Evolutionary conservation across 2,797 vertebrate genomes (phyloP).

Genomic region (Sebastes iracundus): DNA sequence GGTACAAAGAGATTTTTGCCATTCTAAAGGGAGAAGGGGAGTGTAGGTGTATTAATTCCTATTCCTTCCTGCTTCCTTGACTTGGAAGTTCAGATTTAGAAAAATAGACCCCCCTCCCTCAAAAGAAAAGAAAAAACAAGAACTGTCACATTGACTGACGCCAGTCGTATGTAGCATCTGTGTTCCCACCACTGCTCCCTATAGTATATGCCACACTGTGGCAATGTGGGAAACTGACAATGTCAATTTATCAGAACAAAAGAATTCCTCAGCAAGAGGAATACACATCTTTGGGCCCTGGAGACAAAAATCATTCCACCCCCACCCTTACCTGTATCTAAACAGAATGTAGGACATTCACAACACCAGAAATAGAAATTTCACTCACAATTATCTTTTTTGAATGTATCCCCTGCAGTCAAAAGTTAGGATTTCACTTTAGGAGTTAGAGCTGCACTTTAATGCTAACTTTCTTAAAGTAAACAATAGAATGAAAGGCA

Average conservation of each 20-base stretch:
- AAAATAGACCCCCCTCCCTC: conserved; percentile 65
- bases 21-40: conserved; percentile 74
- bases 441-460: conserved; percentile 60
- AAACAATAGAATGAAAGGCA: conserved; percentile 42
- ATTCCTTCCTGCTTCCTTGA: conserved; percentile 76
- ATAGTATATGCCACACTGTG: conserved; percentile 76
- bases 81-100: conserved; percentile 81
- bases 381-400: conserved; percentile 79
- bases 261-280: conserved; percentile 77
- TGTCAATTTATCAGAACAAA: conserved; percentile 87
- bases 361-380: conserved; percentile 80
- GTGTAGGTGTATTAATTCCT: conserved; percentile 81
- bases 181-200: conserved; percentile 78
- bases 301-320: conserved; percentile 80
- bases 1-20: conserved; percentile 79
- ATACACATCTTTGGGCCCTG: conserved; percentile 77
- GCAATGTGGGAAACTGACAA: conserved; percentile 83
- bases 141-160: conserved; percentile 81
- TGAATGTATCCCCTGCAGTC: conserved; percentile 77
- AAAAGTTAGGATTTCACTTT: conserved; percentile 76
- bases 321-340: conserved; percentile 81
- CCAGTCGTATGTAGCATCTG: conserved; percentile 71
- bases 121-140: conserved; percentile 69
- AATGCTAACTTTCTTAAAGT: conserved; percentile 67
- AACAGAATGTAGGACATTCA: conserved; percentile 84